A percentile compares a stretch with the other conserved stretches of the same genome.
Conservation (phyloP, 2,797 vertebrate genomes). For the Fistularia commersonii region DNA sequence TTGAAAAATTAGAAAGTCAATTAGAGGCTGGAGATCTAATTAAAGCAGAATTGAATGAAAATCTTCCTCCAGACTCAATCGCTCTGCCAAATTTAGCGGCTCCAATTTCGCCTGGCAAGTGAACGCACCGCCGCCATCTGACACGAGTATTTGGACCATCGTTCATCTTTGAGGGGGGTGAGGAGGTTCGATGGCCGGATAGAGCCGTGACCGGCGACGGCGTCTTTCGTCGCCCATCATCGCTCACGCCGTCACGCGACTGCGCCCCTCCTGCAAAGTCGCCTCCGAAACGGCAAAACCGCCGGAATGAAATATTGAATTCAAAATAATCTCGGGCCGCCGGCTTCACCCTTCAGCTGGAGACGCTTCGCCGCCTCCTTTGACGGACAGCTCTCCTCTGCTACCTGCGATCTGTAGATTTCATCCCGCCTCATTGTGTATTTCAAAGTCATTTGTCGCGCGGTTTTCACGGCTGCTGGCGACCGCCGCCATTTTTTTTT, state of each 20-base stretch:
- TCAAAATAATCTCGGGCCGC: too few species aligned
- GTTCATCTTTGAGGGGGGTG: too few species aligned
- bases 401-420: conserved; percentile 54
- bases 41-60: conserved; percentile 94
- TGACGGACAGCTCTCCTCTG: conserved; percentile 39
- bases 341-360: too few species aligned
- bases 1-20: conserved; percentile 98
- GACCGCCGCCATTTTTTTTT: conserved; percentile 47
- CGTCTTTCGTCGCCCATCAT: too few species aligned
- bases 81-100: conserved; percentile 65
- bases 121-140: conserved; percentile 40
- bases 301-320: too few species aligned
- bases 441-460: conserved; percentile 41
- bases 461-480: too few species aligned
- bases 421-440: conserved; percentile 44
- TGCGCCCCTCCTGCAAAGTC: too few species aligned
- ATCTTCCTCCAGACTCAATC: conserved; percentile 76
- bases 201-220: too few species aligned
- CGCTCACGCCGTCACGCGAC: too few species aligned
- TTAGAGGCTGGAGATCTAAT: conserved; percentile 93
- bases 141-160: conserved; percentile 67
- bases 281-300: too few species aligned
- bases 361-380: conserved; percentile 15
- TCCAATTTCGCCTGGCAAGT: conserved; percentile 57
- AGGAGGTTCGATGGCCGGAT: conserved; percentile 43